A percentile compares a stretch with the other conserved stretches of the same genome.
phyloP scores from a whole-genome alignment of 2,113 vertebrate genomes.

The Dipodomys ordii region DNA sequence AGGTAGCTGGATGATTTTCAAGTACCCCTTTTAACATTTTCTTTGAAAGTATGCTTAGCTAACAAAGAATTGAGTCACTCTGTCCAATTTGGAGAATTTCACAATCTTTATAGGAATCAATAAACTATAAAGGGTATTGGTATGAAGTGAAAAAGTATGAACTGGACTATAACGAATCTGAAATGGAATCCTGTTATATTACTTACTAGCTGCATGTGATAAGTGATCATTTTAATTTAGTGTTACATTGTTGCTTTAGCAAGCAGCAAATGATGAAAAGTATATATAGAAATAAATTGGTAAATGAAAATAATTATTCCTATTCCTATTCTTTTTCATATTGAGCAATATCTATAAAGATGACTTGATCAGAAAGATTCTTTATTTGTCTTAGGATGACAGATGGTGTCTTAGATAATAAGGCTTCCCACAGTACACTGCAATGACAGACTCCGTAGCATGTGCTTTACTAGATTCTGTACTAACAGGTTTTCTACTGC shows the following conservation, averaged over 20 bases:
- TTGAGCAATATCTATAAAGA: constrained; percentile 27
- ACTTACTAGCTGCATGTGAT: neutral
- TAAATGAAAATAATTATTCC: neutral
- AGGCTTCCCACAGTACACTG: neutral
- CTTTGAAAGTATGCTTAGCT: neutral
- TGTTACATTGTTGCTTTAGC: neutral
- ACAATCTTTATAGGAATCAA: neutral
- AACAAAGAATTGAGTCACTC: neutral
- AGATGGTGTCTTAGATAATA: constrained; percentile 32
- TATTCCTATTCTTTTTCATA: neutral
- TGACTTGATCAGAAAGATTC: neutral
- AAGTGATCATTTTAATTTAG: constrained; percentile 30
- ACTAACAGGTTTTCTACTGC: neutral
- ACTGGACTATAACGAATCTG: neutral
- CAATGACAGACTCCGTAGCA: neutral
- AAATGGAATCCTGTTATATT: constrained; percentile 10
- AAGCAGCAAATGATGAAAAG: constrained; percentile 14
- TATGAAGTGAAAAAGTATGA: neutral
- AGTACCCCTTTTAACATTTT: neutral
- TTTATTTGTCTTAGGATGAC: neutral
- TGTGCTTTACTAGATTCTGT: constrained; percentile 11
- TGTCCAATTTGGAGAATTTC: neutral
- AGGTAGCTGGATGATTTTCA: constrained; percentile 19
- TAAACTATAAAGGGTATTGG: neutral
- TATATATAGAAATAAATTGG: constrained; percentile 25